Evolutionary conservation across 2,888 invertebrate species (phyloP).

Genomic region (Seira musarum): DNA sequence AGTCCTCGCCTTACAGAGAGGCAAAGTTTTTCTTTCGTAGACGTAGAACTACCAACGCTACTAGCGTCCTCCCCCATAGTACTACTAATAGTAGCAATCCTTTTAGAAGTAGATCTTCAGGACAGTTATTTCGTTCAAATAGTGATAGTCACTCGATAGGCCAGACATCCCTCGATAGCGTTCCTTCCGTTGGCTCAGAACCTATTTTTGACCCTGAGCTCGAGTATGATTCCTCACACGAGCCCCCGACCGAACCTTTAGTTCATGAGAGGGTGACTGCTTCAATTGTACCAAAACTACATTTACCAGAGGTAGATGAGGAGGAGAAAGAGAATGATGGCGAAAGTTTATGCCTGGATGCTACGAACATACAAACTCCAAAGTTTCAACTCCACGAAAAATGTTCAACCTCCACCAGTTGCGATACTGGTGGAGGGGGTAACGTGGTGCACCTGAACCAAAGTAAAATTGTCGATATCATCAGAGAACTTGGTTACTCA

Average conservation of each 20-base stretch:
- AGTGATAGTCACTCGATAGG: slow-evolving; percentile 68
- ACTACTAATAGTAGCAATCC: not conserved
- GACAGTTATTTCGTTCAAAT: slow-evolving; percentile 57
- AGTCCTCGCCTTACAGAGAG: slow-evolving; percentile 58
- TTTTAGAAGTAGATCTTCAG: slow-evolving; percentile 37
- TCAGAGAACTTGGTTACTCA: slow-evolving; percentile 66
- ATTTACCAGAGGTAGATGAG: slow-evolving; percentile 41
- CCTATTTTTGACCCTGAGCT: slow-evolving; percentile 51
- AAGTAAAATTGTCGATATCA: slow-evolving; percentile 48
- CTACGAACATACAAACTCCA: not conserved
- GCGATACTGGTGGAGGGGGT: too few species aligned
- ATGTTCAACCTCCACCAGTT: not conserved
- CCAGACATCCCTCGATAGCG: slow-evolving; percentile 66
- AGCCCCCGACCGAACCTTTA: slow-evolving; percentile 6
- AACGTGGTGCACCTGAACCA: slow-evolving; percentile 40
- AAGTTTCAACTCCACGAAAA: not conserved
- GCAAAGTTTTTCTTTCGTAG: slow-evolving; percentile 61
- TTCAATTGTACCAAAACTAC: slow-evolving; percentile 12
- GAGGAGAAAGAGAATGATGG: slow-evolving; percentile 13
- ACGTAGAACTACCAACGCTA: slow-evolving; percentile 40
- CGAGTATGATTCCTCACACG: slow-evolving; percentile 51
- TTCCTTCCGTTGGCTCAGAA: slow-evolving; percentile 67
- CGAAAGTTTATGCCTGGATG: not conserved
- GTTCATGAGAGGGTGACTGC: not conserved
- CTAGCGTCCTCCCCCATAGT: slow-evolving; percentile 26